Conservation (phyloP, 2,797 vertebrate species). For the Otolemur crassicaudatus region DNA sequence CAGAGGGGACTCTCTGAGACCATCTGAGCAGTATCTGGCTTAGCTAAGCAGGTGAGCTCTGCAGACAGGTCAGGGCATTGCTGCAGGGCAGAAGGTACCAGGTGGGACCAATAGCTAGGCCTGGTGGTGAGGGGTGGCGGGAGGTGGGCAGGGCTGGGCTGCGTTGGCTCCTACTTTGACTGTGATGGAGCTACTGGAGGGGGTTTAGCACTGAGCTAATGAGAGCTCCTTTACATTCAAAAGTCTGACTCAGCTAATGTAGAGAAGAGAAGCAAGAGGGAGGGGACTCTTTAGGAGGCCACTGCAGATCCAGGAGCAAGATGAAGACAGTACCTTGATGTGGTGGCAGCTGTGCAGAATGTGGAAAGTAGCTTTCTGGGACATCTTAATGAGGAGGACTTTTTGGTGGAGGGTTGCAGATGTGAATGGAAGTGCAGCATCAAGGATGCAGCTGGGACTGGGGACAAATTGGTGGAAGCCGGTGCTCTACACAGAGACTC, state of each 20-base stretch:
- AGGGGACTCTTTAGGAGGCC: not conserved
- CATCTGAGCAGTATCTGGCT: not conserved
- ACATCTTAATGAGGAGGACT: not conserved
- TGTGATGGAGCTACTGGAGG: not conserved
- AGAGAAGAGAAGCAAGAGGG: not conserved
- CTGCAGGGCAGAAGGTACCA: not conserved
- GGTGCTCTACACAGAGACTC: not conserved
- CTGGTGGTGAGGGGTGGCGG: not conserved
- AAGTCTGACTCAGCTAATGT: not conserved
- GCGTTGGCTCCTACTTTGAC: not conserved
- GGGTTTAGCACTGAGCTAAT: not conserved
- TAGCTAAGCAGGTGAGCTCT: not conserved
- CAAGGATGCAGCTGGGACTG: not conserved
- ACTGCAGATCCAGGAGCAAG: not conserved
- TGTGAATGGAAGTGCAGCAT: not conserved
- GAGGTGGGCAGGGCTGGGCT: not conserved
- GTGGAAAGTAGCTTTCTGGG: not conserved
- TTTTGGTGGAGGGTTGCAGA: not conserved
- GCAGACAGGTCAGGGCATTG: fast-evolving
- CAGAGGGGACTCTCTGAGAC: not conserved
- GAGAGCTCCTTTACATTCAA: not conserved
- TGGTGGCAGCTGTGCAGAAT: not conserved
- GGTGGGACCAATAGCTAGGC: not conserved
- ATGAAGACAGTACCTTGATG: too few relatives aligned
- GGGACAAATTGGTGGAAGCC: not conserved